These are phyloP conservation scores for Pseudocheirus occidentalis DNA, from an alignment of 2,797 vertebrate genomes.

Conservation along the genomic window DNA sequence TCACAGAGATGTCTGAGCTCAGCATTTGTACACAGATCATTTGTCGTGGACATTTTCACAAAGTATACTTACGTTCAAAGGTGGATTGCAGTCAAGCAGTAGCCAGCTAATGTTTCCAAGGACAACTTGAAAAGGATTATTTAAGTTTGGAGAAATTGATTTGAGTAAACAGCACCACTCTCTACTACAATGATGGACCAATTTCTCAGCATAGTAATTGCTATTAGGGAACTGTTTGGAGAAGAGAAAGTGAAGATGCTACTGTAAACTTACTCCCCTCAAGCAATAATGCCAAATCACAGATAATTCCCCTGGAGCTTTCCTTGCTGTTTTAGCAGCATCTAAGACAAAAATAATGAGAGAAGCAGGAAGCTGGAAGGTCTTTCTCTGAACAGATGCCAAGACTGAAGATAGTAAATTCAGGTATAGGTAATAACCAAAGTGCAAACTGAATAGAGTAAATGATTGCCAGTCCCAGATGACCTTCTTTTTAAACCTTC, in stretches of 20 bases:
- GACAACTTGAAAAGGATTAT: neutral
- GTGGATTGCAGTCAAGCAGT: neutral
- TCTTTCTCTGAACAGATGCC: neutral
- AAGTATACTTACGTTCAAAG: neutral
- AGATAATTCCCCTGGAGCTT: neutral
- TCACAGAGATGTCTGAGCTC: neutral
- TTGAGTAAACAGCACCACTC: neutral
- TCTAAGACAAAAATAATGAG: neutral
- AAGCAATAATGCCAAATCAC: neutral
- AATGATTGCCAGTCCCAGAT: neutral
- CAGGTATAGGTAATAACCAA: neutral
- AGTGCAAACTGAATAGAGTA: neutral
- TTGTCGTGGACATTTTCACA: neutral
- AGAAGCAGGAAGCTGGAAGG: neutral
- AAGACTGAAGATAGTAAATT: neutral
- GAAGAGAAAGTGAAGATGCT: neutral
- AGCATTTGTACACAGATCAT: constrained; percentile 1
- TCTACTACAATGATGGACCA: neutral
- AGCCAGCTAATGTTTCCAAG: neutral
- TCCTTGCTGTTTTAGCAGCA: neutral
- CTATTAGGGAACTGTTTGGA: neutral
- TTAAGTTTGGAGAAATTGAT: neutral
- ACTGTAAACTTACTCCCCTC: neutral
- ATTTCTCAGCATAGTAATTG: neutral
- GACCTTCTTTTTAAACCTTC: neutral